A percentile compares a stretch with the other conserved stretches of the same genome.
phyloP scores from a whole-genome alignment of 2,888 invertebrate genomes.

The Eumacrocentrus americanus region DNA sequence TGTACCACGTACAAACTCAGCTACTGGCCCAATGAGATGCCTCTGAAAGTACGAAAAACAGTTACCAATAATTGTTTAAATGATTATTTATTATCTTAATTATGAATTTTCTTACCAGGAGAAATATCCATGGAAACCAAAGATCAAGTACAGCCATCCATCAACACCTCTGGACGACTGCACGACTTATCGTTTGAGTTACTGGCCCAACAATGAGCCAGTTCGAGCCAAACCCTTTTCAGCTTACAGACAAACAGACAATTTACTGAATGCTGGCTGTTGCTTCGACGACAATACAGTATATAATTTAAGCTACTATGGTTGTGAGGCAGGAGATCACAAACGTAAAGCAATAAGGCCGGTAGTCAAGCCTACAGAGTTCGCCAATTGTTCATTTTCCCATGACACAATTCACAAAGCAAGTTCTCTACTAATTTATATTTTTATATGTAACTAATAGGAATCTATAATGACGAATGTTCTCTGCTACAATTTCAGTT shows the following conservation, averaged over 20 bases:
- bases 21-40: constrained; percentile 61
- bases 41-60: constrained; percentile 38
- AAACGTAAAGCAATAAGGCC: constrained; percentile 41
- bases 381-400: constrained; percentile 48
- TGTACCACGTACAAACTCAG: constrained; percentile 66
- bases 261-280: constrained; percentile 48
- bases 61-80: too few species aligned
- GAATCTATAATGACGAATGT: too few species aligned
- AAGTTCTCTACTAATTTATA: constrained; percentile 15
- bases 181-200: constrained; percentile 56
- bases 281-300: constrained; percentile 55
- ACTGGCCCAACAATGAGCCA: constrained; percentile 51
- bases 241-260: constrained; percentile 37
- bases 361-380: constrained; percentile 37
- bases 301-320: constrained; percentile 55
- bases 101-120: constrained; percentile 37
- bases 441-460: constrained; percentile 12
- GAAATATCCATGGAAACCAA: constrained; percentile 42
- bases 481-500: constrained; percentile 46
- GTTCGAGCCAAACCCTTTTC: constrained; percentile 42
- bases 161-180: constrained; percentile 45
- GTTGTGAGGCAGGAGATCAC: constrained; percentile 42
- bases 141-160: constrained; percentile 45
- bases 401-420: constrained; percentile 52
- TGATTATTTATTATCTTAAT: constrained; percentile 4